phyloP scores from a whole-genome alignment of 2,797 vertebrate genomes.

The Nyctalus aviator region DNA sequence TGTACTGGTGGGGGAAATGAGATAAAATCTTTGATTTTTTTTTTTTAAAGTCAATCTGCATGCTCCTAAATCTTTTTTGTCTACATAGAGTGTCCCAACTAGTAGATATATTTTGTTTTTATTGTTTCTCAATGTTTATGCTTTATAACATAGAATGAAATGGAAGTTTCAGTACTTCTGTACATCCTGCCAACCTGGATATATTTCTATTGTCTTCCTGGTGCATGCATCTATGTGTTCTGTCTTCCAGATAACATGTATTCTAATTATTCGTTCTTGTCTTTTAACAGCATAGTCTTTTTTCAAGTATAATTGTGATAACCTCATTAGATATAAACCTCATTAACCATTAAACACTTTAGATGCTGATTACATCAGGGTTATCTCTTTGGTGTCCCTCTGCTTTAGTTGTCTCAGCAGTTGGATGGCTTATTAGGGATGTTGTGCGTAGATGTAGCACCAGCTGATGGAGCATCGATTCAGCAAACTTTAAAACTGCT shows the following conservation, averaged over 20 bases:
- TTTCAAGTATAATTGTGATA: constrained; percentile 72
- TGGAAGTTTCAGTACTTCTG: constrained; percentile 20
- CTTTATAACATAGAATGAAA: constrained; percentile 58
- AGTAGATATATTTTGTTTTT: constrained; percentile 49
- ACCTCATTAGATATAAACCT: constrained; percentile 77
- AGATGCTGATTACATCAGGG: constrained; percentile 78
- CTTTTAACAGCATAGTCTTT: constrained; percentile 73
- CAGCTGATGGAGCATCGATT: constrained; percentile 96
- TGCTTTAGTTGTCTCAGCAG: constrained; percentile 96
- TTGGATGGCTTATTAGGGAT: constrained; percentile 97
- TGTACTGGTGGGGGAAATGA: constrained; percentile 60
- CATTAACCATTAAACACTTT: constrained; percentile 75
- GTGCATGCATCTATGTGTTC: constrained; percentile 63
- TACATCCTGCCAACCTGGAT: constrained; percentile 47
- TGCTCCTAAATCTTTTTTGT: constrained; percentile 50
- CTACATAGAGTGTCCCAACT: constrained; percentile 38
- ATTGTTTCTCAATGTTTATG: constrained; percentile 34
- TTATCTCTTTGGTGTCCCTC: constrained; percentile 81
- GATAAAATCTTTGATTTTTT: constrained; percentile 47
- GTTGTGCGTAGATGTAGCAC: constrained; percentile 98
- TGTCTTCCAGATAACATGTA: constrained; percentile 64
- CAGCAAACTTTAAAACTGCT: constrained; percentile 98
- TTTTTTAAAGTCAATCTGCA: constrained; percentile 59
- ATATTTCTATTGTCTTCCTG: constrained; percentile 44
- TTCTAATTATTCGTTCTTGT: constrained; percentile 66